Evolutionary conservation across 2,888 invertebrate species (phyloP).

Genomic region (Sarcophaga rosellei): DNA sequence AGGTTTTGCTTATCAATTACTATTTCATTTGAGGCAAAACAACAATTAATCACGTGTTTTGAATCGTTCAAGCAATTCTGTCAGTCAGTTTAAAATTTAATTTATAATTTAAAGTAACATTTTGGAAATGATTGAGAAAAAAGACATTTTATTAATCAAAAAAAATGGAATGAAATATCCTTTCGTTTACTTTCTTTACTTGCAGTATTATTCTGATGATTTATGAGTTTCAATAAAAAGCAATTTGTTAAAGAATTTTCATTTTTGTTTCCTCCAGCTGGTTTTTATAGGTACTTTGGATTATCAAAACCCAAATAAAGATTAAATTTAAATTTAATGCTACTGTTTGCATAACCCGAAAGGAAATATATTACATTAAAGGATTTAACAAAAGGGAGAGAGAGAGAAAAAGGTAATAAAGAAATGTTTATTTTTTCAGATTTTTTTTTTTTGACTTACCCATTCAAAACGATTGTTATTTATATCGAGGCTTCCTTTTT

Average conservation of each 20-base stretch:
- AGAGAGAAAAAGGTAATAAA: background rate
- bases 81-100: too few species aligned
- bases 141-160: background rate
- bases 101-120: too few species aligned
- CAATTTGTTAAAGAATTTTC: constrained; percentile 4
- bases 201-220: constrained; percentile 8
- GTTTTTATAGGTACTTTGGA: background rate
- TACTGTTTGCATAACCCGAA: background rate
- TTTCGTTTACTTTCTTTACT: too few species aligned
- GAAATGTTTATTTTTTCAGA: background rate
- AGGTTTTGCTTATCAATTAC: too few species aligned
- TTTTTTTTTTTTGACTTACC: background rate
- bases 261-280: background rate
- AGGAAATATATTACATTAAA: background rate
- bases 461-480: background rate
- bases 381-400: background rate
- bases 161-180: background rate
- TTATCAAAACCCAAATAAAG: constrained; percentile 8
- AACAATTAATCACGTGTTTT: too few species aligned
- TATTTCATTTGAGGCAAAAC: too few species aligned
- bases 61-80: too few species aligned
- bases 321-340: constrained; percentile 5
- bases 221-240: constrained; percentile 3
- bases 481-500: background rate
- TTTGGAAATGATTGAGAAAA: too few species aligned